Evolutionary conservation across 2,797 vertebrate genomes (phyloP), one percentile per base, ranked within the genome.

Genomic region (Phrynocephalus vlangalii): DNA sequence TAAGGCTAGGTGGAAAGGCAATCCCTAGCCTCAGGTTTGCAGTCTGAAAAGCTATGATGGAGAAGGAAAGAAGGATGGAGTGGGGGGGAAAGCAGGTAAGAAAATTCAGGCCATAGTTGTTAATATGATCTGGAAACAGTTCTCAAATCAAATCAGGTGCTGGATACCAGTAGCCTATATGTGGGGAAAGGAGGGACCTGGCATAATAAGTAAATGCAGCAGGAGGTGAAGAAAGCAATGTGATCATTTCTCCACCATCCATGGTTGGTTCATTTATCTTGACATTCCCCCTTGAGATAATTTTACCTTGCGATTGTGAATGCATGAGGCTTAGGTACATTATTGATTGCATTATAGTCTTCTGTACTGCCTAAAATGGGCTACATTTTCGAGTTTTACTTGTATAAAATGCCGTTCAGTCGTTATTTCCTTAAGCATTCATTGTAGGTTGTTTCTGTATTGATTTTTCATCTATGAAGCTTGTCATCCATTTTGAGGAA

Each of bases 221-320:
- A 78, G 50, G 6, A 18, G 52, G 26, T 7, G 28, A 5, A 56
- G 2, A 56, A 28, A 56, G 13, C 52, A 56, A 56, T 56, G 13
- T 56, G 52, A 56, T 56, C 52, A 56, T 56, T 56, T 56, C 9
- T 13, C 13, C 52, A 10, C 52, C 7, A 9, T 56, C 52, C 13
- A 7, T 13, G 9, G 52, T 56, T 56, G 13, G 52, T 56, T 56
- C 9, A 10, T 11, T 10, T 56, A 56, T 38, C 38, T 38, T 38
- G 38, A 38, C 38, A 38, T 38, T 67, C 68, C 76, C 84, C 28
- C 77, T 79, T 89, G 33, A 78, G 83, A 30, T 85, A 18, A 52
- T 85, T 88, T 70, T 26, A 9, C 90, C 91, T 38, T 38, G 38
- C 38, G 38, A 38, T 38, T 38, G 38, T 38, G 38, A 38, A 38